Evolutionary conservation across 1,140 invertebrate species (phyloP), one percentile per base, ranked within the genome.

Genomic region (Leptopilina clavipes): DNA sequence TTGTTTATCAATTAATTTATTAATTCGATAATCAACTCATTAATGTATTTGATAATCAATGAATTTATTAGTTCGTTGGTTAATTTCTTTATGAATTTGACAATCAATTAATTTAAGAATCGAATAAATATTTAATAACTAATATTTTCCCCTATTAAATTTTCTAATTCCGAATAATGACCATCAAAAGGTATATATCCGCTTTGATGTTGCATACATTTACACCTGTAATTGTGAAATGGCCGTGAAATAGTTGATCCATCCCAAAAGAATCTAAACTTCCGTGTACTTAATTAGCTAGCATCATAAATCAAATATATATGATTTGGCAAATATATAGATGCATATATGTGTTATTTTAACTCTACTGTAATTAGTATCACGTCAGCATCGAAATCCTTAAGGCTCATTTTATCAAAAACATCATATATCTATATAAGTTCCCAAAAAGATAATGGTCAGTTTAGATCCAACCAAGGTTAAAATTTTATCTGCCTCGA

Each of bases 231-330:
- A 65, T 31, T 31, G 59, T 65, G 22, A 65, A 65, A 11, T 65
- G 59, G 25, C 14, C 59, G 59, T n/a, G 25, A 65, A 65, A 65
- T 0, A 37, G 25, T 65, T 37, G 22, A 14, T 37, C 59, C 25
- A 65, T 25, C 25, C 59, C 11, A 65, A 37, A 65, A n/a, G 25
- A 25, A 65, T 65, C 22, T 3, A 65, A 37, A 31, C 59, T 65
- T 65, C 59, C 59, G 59, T 31, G 25, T 65, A 31, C 14, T 65
- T 65, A n/a, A 65, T 65, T 25, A 31, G 14, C 5, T 11, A 37
- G 12, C 31, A 14, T 74, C 59, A 2, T 43, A 6, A 22, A 80
- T 82, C 78, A 82, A 80, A 83, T 78, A 74, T 25, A 54, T 14
- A 74, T 22, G 10, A 75, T 80, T 82, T 73, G 37, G 31, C 71